These are phyloP conservation scores for Galemys pyrenaicus DNA, from an alignment of 2,113 vertebrate genomes.

Conservation along the genomic window DNA sequence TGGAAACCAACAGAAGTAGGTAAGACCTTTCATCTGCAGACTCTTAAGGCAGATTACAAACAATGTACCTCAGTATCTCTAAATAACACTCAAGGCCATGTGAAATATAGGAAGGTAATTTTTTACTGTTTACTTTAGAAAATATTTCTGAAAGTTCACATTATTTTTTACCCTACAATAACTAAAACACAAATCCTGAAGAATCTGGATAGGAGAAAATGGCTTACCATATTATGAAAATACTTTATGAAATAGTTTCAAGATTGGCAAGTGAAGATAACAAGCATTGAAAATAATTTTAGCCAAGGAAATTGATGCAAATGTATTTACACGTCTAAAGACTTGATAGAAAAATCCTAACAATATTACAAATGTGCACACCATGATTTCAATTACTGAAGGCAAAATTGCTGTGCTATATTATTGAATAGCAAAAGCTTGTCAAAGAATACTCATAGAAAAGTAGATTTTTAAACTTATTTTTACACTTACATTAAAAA, in stretches of 20 bases:
- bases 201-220: conserved; percentile 30
- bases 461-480: conserved; percentile 59
- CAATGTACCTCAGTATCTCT: conserved; percentile 42
- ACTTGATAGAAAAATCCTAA: conserved; percentile 43
- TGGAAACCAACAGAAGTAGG: conserved; percentile 48
- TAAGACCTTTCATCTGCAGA: conserved; percentile 70
- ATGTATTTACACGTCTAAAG: conserved; percentile 32
- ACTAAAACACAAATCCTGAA: conserved; percentile 32
- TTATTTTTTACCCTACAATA: background rate
- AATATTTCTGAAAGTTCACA: background rate
- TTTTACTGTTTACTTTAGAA: conserved; percentile 15
- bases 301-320: conserved; percentile 51
- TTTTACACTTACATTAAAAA: background rate
- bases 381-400: background rate
- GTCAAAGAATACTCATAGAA: conserved; percentile 61
- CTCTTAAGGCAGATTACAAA: conserved; percentile 63
- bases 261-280: conserved; percentile 31
- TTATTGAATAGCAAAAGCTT: conserved; percentile 34
- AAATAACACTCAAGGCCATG: conserved; percentile 52
- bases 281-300: conserved; percentile 57
- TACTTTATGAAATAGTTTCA: conserved; percentile 56
- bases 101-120: conserved; percentile 56
- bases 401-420: background rate
- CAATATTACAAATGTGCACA: conserved; percentile 20
- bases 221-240: conserved; percentile 50